Evolutionary conservation across 2,113 vertebrate genomes (phyloP), one percentile per base, ranked within the genome.

Genomic region (Zeus faber): DNA sequence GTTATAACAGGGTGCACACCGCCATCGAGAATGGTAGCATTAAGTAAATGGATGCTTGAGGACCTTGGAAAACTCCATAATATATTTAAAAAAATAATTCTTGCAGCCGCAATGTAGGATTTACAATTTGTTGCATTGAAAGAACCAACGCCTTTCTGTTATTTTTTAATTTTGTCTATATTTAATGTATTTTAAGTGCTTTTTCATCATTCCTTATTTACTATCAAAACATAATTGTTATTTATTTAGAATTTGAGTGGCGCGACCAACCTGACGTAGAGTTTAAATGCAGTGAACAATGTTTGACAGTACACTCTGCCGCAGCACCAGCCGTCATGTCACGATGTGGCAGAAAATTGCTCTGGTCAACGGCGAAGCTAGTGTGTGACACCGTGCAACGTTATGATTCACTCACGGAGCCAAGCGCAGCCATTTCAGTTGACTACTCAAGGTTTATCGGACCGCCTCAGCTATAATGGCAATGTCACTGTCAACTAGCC

Each of bases 321-420:
- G 52, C 44, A 62, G 48, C 7, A n/a, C 39, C 49, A 8, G 21
- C 40, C 62, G 65, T 50, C 60, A 16, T 61, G 50, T 33, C 16
- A 4, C 44, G 54, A 35, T 68, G 65, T 51, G 20, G 56, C 51
- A 62, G n/a, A 48, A 58, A 39, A 23, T 48, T 25, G 51, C 9
- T 65, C 50, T 22, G 8, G 25, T 26, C 16, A 35, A 27, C 35
- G 47, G 62, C 40, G 41, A 55, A 16, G 33, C 46, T 13, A 54
- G 47, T 6, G 8, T 62, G 48, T 76, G 64, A 72, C 66, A 64
- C 21, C 10, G 25, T 50, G 21, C 49, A 2, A 5, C 11, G 9
- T 31, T 54, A 35, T 65, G 75, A 67, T 24, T 72, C 65, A 69
- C 39, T 43, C 11, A 1, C 61, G 44, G 50, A 70, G 58, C 65